Evolutionary conservation across 2,113 vertebrate genomes (phyloP), one percentile per base, ranked within the genome.

Genomic region (Emydocephalus ijimae): DNA sequence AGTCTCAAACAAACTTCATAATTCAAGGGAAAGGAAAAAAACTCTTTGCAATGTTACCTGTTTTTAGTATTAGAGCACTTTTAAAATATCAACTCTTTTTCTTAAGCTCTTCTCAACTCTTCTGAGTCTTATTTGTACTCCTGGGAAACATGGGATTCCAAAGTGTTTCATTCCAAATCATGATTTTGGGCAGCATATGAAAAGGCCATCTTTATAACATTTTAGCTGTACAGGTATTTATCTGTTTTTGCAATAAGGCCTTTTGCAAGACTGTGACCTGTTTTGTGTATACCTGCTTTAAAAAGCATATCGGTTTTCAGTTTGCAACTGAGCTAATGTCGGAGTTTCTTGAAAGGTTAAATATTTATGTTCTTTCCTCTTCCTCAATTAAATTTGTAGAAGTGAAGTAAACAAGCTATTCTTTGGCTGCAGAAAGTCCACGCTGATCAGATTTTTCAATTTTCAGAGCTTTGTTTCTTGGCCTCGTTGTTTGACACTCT

Each of bases 231-330:
- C 90, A 8, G 86, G 64, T 39, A 0, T 1, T 57, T 64, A 43
- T 56, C 89, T 5, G 57, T 91, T 74, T 94, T 92, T 95, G 95
- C 94, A 95, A 29, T 96, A 92, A 96, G 88, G 96, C 88, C 94
- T 45, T 45, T 45, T 45, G 45, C 95, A 89, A 93, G 81, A 92
- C 93, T 94, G 95, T 94, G 95, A 91, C 87, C 90, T 91, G 8
- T 94, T 90, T 93, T 94, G 89, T 93, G 54, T 89, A 11, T 12
- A 14, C 15, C 56, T 45, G 1, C 4, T 90, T 88, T 14, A 23
- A 26, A 54, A 87, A n/a, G 87, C 39, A 57, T 56, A 91, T 90
- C 43, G n/a, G 1, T 74, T 0, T 91, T 92, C 91, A 88, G 10
- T 50, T 1, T 69, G 24, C 20, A n/a, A 50, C 52, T 0, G 50